A percentile compares a stretch with the other conserved stretches of the same genome.
Conservation (phyloP, 2,888 invertebrate species). For the Nephrotoma guestfalica region DNA sequence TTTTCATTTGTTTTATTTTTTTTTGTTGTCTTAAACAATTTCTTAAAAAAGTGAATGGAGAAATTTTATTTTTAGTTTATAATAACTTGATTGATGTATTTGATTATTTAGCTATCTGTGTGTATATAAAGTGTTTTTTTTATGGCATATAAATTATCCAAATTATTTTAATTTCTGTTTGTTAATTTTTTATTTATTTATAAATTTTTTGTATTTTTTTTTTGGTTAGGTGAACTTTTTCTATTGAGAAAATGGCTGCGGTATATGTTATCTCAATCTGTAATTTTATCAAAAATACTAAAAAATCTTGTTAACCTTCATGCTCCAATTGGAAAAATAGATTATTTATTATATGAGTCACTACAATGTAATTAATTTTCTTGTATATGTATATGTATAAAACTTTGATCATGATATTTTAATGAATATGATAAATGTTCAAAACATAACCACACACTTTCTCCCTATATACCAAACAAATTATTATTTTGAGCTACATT, state of each 20-base stretch:
- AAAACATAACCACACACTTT: background rate
- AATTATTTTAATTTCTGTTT: background rate
- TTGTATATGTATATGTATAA: background rate
- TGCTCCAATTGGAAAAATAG: background rate
- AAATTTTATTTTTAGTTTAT: background rate
- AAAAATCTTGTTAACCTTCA: background rate
- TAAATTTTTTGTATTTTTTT: background rate
- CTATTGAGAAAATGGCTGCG: background rate
- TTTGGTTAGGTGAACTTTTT: background rate
- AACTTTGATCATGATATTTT: background rate
- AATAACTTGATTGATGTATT: background rate
- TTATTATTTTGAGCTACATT: background rate
- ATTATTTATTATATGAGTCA: background rate
- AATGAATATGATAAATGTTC: background rate
- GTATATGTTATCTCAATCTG: background rate
- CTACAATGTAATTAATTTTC: background rate
- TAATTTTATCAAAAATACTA: background rate
- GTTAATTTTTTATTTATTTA: background rate
- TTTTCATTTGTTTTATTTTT: background rate
- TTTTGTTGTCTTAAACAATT: background rate
- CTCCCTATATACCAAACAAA: background rate
- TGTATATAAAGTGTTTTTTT: background rate
- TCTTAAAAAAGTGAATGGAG: background rate
- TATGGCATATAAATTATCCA: background rate
- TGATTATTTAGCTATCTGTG: background rate